Evolutionary conservation across 2,888 invertebrate species (phyloP).

Genomic region (Synanthedon tipuliformis): DNA sequence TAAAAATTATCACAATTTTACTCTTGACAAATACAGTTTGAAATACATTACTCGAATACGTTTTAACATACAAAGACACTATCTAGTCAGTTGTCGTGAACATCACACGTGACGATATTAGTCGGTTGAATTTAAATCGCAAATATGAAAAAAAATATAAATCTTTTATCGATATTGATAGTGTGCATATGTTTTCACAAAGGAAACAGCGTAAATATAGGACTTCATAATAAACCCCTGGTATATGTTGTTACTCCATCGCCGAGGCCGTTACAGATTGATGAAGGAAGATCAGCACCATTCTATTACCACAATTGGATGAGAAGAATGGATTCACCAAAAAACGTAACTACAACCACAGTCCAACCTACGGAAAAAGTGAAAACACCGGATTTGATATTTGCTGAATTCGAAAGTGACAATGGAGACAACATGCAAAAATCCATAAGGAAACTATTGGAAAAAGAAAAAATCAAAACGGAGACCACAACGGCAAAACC

Average conservation of each 20-base stretch:
- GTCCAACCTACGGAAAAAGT: conserved; percentile 24
- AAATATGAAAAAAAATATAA: conserved; percentile 35
- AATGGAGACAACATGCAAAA: conserved; percentile 33
- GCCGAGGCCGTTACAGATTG: conserved; percentile 23
- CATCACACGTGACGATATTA: conserved; percentile 21
- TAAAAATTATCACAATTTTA: conserved; percentile 61
- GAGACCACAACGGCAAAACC: conserved; percentile 30
- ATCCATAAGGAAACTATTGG: conserved; percentile 50
- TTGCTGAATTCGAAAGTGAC: conserved; percentile 57
- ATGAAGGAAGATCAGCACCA: conserved; percentile 42
- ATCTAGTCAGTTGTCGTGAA: conserved; percentile 33
- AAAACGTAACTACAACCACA: conserved; percentile 22
- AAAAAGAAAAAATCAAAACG: conserved; percentile 34
- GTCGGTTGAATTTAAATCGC: conserved; percentile 3
- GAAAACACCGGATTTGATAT: conserved; percentile 55
- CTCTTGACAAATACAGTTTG: conserved; percentile 18
- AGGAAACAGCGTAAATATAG: conserved; percentile 19
- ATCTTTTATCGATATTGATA: conserved; percentile 21
- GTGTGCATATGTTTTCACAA: conserved; percentile 14
- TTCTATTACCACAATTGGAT: conserved; percentile 62
- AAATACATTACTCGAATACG: conserved; percentile 27
- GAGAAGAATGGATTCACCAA: conserved; percentile 44
- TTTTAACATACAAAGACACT: conserved; percentile 28
- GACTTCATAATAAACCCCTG: conserved; percentile 28
- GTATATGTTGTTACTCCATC: conserved; percentile 61